Base-by-base conservation (phyloP, 2,888 invertebrate genomes). In the Corythucha ciliata region DNA sequence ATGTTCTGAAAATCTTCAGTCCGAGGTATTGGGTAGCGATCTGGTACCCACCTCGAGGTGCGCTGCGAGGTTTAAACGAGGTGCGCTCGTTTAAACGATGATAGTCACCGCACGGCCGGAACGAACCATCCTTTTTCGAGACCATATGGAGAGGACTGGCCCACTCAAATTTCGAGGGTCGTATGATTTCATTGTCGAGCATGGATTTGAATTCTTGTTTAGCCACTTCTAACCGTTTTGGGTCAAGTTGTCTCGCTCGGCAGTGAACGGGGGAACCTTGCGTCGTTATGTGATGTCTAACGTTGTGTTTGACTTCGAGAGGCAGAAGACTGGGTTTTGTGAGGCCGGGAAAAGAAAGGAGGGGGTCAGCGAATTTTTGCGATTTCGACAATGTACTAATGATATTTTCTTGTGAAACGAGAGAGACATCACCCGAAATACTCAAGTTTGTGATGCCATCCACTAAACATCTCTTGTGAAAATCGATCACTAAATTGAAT, bases 61-160 rank as follows among this genome's bases (percentile, higher is more conserved):
- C n/a, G n/a, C n/a, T n/a, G n/a, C n/a, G n/a, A n/a, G n/a, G n/a
- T n/a, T n/a, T n/a, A n/a, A n/a, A n/a, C n/a, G n/a, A n/a, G 0
- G 67, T 69, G 1, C 46, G 44, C 0, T 56, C 48, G 51, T 69
- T 70, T 0, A 69, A 55, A 0, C 22, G 10, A 1, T 68, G 52
- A 52, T 69, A 71, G 56, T 61, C 66, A 4, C 68, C 68, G 47
- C 68, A 65, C 1, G 63, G 60, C 33, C 65, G 40, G 63, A 63
- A 68, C 14, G 26, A 37, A 7, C 57, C 58, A 10, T 54, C 37
- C 39, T 58, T 48, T 40, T 66, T 64, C 10, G 57, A 57, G 4
- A 60, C 63, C 44, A 63, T 26, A 47, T 62, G 62, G 2, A 64
- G 57, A 16, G 62, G 62, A 12, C 51, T 62, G 53, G 66, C 57